Percentiles rank a stretch among this genome's conserved stretches.
These are phyloP conservation scores for Leptinotarsa haldemani DNA, from an alignment of 2,888 invertebrate genomes.

Conservation along the genomic window DNA sequence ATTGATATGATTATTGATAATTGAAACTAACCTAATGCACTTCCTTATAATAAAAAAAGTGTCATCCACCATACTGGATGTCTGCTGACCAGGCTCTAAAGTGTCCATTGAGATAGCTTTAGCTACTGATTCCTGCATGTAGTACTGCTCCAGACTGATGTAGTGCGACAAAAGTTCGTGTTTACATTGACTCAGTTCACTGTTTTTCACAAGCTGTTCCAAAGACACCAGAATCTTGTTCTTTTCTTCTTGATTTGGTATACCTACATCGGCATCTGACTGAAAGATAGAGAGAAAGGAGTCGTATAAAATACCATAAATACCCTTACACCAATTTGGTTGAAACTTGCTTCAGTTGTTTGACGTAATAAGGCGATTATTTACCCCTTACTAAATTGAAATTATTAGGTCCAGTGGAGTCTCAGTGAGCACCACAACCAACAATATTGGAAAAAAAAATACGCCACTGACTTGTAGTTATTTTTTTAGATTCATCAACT, in stretches of 20 bases:
- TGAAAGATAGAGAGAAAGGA: slow-evolving; percentile 56
- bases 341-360: too few relatives aligned
- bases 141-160: slow-evolving; percentile 92
- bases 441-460: too few relatives aligned
- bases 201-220: slow-evolving; percentile 77
- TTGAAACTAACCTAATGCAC: slow-evolving; percentile 78
- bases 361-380: too few relatives aligned
- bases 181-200: slow-evolving; percentile 80
- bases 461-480: too few relatives aligned
- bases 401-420: too few relatives aligned
- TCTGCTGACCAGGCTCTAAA: slow-evolving; percentile 78
- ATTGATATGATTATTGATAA: too few relatives aligned
- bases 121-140: slow-evolving; percentile 92
- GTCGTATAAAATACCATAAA: neutral
- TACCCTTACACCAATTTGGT: too few relatives aligned
- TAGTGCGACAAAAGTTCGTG: slow-evolving; percentile 90
- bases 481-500: too few relatives aligned
- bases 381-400: too few relatives aligned
- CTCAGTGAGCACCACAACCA: too few relatives aligned
- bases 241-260: slow-evolving; percentile 68
- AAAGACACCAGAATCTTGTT: slow-evolving; percentile 67
- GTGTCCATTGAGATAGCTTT: slow-evolving; percentile 89
- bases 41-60: slow-evolving; percentile 97
- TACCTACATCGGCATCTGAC: slow-evolving; percentile 74
- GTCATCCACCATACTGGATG: slow-evolving; percentile 96